Conservation (phyloP, 2,113 vertebrate species). For the Zosterops lateralis region DNA sequence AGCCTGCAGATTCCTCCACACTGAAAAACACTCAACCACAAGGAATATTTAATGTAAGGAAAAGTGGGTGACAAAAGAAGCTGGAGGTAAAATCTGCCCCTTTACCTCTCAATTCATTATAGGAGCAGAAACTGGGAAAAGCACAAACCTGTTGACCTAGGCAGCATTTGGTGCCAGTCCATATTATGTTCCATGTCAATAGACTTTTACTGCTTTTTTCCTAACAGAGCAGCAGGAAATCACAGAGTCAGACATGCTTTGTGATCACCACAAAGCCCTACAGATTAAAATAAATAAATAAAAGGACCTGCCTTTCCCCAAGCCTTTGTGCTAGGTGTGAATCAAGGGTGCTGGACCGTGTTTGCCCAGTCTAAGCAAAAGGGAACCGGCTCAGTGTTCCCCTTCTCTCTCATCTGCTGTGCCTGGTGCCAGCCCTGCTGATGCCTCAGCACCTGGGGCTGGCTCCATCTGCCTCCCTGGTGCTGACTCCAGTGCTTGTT, state of each 20-base stretch:
- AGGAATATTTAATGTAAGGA: not conserved
- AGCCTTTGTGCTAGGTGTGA: not conserved
- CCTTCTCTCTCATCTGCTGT: not conserved
- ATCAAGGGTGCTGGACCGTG: not conserved
- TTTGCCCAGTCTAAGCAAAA: not conserved
- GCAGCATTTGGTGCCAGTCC: not conserved
- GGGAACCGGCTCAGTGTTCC: not conserved
- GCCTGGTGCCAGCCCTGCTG: not conserved
- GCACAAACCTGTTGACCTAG: not conserved
- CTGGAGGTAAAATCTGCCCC: not conserved
- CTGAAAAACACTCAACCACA: not conserved
- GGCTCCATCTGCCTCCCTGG: not conserved
- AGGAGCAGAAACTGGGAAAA: not conserved
- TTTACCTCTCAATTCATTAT: not conserved
- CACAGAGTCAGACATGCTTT: not conserved
- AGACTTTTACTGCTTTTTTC: not conserved
- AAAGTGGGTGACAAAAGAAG: not conserved
- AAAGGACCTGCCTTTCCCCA: not conserved
- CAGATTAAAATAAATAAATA: not conserved
- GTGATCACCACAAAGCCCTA: not conserved
- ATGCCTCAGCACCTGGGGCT: constrained; percentile 53
- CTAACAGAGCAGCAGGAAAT: not conserved
- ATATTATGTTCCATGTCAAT: not conserved
- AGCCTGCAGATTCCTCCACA: not conserved
- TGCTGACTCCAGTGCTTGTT: constrained; percentile 60